phyloP scores from a whole-genome alignment of 2,797 vertebrate species.

The Pipistrellus pygmaeus region DNA sequence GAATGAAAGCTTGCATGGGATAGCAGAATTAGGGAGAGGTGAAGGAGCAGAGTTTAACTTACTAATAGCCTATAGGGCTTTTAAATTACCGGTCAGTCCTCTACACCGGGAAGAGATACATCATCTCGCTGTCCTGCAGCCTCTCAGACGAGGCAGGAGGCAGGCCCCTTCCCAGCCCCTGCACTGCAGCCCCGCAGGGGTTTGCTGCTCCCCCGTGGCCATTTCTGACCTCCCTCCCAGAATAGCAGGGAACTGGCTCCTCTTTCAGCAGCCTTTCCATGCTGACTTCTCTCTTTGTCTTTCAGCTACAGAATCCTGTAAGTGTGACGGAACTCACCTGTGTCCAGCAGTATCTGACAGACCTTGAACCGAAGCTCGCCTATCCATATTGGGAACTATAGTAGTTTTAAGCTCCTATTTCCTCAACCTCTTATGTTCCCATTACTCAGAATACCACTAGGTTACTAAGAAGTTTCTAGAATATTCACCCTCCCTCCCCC shows the following conservation, averaged over 20 bases:
- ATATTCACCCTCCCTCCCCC: neutral
- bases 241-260: neutral
- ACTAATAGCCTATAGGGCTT: neutral
- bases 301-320: constrained; percentile 49
- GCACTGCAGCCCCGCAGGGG: neutral
- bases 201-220: too few species aligned
- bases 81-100: neutral
- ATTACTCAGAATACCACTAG: neutral
- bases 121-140: neutral
- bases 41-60: constrained; percentile 4
- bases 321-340: constrained; percentile 35
- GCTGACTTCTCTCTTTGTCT: constrained; percentile 63
- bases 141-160: neutral
- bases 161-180: neutral
- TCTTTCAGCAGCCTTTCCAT: neutral
- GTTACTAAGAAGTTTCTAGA: neutral
- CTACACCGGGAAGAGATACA: neutral
- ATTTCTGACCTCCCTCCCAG: neutral
- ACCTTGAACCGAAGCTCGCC: neutral
- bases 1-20: neutral
- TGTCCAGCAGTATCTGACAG: neutral
- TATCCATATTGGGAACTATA: neutral
- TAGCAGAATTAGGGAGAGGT: neutral
- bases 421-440: neutral
- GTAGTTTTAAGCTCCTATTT: neutral